phyloP scores from a whole-genome alignment of 2,797 vertebrate species.

The Sparus aurata region DNA sequence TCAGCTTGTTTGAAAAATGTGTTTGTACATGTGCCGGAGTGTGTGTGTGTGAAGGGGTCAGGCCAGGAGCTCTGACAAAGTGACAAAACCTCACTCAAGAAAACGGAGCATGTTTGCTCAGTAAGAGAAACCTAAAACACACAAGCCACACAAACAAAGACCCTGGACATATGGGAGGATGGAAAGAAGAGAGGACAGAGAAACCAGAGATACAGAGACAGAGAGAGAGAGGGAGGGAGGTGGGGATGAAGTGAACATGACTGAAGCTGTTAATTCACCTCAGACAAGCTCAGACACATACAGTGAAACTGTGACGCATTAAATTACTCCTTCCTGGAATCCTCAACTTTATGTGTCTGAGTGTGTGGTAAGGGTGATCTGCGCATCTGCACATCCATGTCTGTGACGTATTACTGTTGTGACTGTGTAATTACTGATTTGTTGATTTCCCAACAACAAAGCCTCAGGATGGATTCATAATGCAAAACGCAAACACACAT shows the following conservation, averaged over 20 bases:
- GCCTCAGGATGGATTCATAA: slow-evolving; percentile 17
- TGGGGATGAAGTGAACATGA: slow-evolving; percentile 23
- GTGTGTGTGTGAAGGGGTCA: slow-evolving; percentile 40
- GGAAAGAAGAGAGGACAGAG: slow-evolving; percentile 19
- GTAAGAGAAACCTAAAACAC: slow-evolving; percentile 68
- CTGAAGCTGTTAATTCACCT: slow-evolving; percentile 58
- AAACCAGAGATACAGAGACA: slow-evolving; percentile 8
- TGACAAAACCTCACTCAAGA: slow-evolving; percentile 67
- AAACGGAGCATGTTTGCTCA: slow-evolving; percentile 72
- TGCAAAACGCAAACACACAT: slow-evolving; percentile 14
- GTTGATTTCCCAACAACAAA: slow-evolving; percentile 30
- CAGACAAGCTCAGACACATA: slow-evolving; percentile 81
- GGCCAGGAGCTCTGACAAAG: slow-evolving; percentile 57
- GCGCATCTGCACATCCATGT: slow-evolving; percentile 25
- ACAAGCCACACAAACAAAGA: slow-evolving; percentile 62
- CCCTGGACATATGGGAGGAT: slow-evolving; percentile 30
- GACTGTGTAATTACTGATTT: slow-evolving; percentile 18
- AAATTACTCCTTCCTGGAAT: slow-evolving; percentile 37
- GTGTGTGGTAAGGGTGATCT: slow-evolving; percentile 32
- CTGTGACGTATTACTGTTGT: slow-evolving; percentile 16
- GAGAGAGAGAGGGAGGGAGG: slow-evolving; percentile 24
- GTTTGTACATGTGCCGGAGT: slow-evolving; percentile 57
- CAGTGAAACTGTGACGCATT: slow-evolving; percentile 82
- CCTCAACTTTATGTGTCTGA: slow-evolving; percentile 29
- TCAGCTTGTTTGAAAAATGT: slow-evolving; percentile 45